A percentile compares a stretch with the other conserved stretches of the same genome.
These are phyloP conservation scores for Crocidura indochinensis DNA, from an alignment of 2,797 vertebrate species.

Conservation along the genomic window DNA sequence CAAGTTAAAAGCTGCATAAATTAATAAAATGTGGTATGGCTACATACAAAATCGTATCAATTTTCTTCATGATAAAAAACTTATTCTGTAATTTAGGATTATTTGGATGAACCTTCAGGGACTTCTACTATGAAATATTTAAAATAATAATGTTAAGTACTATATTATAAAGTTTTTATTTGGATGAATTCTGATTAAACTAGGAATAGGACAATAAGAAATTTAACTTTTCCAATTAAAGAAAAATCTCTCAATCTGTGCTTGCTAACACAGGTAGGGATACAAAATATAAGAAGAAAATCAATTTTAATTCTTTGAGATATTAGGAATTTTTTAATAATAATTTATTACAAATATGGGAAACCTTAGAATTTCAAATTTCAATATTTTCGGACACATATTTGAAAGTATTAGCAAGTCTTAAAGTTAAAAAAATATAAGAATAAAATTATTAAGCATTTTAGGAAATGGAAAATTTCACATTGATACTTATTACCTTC, in stretches of 20 bases:
- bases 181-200: background rate
- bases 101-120: background rate
- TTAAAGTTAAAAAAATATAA: conserved; percentile 39
- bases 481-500: background rate
- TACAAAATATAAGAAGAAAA: background rate
- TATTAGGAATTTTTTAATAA: background rate
- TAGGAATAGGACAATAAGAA: background rate
- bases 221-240: no score
- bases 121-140: background rate
- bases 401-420: background rate
- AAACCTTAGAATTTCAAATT: conserved; percentile 25
- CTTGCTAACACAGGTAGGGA: background rate
- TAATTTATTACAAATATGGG: background rate
- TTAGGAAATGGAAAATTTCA: background rate
- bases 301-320: background rate
- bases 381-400: background rate
- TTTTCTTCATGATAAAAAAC: background rate
- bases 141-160: background rate
- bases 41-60: background rate
- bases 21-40: background rate
- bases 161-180: background rate
- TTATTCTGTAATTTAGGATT: background rate
- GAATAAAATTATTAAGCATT: background rate
- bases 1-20: background rate
- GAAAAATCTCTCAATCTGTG: no score